A percentile compares a stretch with the other conserved stretches of the same genome.
phyloP scores from a whole-genome alignment of 2,113 vertebrate genomes.

The Sterrhoptilus dennistouni region DNA sequence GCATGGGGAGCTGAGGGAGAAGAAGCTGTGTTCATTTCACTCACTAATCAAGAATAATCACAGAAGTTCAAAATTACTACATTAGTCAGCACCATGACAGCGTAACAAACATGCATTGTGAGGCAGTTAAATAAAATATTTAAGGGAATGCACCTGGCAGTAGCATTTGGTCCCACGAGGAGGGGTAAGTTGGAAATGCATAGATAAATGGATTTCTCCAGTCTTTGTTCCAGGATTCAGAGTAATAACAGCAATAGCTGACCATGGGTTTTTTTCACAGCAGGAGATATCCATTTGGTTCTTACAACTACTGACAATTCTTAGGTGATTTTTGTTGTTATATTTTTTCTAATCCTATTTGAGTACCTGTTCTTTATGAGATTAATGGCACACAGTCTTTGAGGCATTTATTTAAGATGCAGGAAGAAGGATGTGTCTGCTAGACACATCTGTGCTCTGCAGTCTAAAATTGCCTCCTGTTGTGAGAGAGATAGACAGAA shows the following conservation, averaged over 20 bases:
- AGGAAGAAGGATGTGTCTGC: slow-evolving; percentile 32
- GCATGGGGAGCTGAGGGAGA: not conserved
- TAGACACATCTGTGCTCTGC: slow-evolving; percentile 37
- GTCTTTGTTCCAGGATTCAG: not conserved
- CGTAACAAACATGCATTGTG: rapidly evolving
- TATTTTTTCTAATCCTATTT: slow-evolving; percentile 26
- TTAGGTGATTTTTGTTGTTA: not conserved
- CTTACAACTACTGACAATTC: not conserved
- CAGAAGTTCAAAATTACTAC: not conserved
- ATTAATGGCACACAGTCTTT: slow-evolving; percentile 14
- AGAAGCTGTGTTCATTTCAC: not conserved
- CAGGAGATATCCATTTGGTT: slow-evolving; percentile 19
- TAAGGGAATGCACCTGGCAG: not conserved
- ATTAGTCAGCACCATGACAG: not conserved
- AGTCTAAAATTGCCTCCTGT: slow-evolving; percentile 46
- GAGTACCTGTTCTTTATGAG: slow-evolving; percentile 38
- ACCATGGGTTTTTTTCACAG: not conserved
- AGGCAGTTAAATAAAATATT: not conserved
- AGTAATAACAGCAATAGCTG: not conserved
- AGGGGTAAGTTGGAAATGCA: not conserved
- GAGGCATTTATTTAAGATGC: slow-evolving; percentile 47
- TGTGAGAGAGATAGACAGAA: slow-evolving; percentile 13
- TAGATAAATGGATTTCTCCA: not conserved
- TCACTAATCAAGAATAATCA: not conserved
- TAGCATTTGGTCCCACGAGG: not conserved